A percentile compares a stretch with the other conserved stretches of the same genome.
phyloP scores from a whole-genome alignment of 2,888 invertebrate species.

The Hemistola chrysoprasaria region DNA sequence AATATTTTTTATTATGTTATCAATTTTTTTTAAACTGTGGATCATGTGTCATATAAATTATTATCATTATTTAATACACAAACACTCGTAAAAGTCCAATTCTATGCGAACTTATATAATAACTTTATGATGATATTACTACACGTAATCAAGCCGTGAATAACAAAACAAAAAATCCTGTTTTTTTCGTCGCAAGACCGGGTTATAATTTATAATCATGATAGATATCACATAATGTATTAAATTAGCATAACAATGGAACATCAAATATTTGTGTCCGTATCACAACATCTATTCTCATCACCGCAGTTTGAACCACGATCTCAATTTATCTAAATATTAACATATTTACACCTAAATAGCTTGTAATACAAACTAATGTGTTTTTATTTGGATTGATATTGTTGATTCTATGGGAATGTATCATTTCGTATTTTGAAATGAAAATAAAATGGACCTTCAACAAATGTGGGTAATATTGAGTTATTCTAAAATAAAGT shows the following conservation, averaged over 20 bases:
- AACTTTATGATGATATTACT: no score
- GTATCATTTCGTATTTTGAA: background rate
- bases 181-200: constrained; percentile 11
- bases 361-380: constrained; percentile 7
- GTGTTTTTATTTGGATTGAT: constrained; percentile 19
- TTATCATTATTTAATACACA: no score
- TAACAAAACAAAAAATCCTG: constrained; percentile 6
- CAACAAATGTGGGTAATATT: no score
- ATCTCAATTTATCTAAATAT: constrained; percentile 37
- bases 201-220: constrained; percentile 16
- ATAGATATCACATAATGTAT: constrained; percentile 23
- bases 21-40: no score
- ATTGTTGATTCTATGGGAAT: constrained; percentile 3
- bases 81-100: no score
- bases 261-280: constrained; percentile 22
- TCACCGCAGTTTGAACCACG: constrained; percentile 28
- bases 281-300: constrained; percentile 28
- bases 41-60: no score
- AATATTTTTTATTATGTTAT: no score
- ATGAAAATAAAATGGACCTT: no score
- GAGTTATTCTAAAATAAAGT: no score
- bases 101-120: no score
- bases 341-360: constrained; percentile 35
- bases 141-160: background rate
- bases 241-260: constrained; percentile 30